phyloP scores from a whole-genome alignment of 2,113 vertebrate genomes.

The Phalacrocorax pelagicus region DNA sequence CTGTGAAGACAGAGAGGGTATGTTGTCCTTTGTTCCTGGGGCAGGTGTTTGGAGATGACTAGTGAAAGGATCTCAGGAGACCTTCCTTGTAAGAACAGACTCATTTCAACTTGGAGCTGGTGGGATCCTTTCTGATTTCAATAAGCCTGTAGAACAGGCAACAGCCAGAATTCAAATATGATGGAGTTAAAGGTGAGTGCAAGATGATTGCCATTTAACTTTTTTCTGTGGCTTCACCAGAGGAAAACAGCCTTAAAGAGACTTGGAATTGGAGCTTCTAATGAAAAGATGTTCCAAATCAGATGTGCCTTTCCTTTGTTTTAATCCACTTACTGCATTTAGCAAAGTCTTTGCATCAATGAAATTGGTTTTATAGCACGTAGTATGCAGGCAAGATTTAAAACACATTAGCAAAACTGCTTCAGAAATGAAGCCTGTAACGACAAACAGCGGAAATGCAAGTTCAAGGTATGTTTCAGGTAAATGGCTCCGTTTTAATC shows the following conservation, averaged over 20 bases:
- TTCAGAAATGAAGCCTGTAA: not conserved
- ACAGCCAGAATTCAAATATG: not conserved
- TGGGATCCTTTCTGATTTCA: not conserved
- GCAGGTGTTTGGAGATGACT: not conserved
- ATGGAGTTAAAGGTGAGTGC: not conserved
- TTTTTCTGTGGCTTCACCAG: not conserved
- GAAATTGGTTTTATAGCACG: not conserved
- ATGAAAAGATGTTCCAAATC: not conserved
- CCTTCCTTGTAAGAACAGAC: not conserved
- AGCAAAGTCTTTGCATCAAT: not conserved
- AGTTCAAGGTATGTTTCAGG: not conserved
- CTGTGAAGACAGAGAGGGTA: not conserved
- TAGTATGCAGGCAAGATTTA: not conserved
- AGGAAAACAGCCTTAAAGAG: not conserved
- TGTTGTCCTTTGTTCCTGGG: not conserved
- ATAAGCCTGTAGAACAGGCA: not conserved
- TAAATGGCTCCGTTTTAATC: not conserved
- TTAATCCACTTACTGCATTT: not conserved
- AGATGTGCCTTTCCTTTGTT: not conserved
- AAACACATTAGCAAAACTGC: not conserved
- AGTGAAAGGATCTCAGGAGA: not conserved
- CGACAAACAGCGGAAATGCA: not conserved
- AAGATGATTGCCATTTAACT: not conserved
- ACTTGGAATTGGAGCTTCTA: not conserved
- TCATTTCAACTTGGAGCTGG: not conserved